These are phyloP conservation scores for Limnodromus scolopaceus DNA, from an alignment of 2,797 vertebrate species.

Conservation along the genomic window DNA sequence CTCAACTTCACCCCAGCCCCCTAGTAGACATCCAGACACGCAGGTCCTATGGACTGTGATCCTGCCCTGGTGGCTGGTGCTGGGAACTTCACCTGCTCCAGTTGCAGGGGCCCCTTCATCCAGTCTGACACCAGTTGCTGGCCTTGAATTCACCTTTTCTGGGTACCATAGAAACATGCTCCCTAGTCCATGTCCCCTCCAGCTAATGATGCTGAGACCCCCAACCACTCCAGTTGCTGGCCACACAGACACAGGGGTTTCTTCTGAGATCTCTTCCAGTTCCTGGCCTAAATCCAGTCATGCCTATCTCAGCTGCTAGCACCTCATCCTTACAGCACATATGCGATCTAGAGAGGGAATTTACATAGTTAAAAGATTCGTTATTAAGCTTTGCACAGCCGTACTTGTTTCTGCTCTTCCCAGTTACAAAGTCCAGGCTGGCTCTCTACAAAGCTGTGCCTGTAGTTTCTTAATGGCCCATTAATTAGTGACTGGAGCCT, in stretches of 20 bases:
- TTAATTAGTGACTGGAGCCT: not conserved
- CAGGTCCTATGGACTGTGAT: not conserved
- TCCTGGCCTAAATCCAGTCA: not conserved
- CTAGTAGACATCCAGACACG: not conserved
- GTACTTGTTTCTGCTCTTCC: not conserved
- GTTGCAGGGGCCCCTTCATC: not conserved
- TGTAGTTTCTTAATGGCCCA: not conserved
- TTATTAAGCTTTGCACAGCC: not conserved
- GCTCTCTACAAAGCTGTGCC: not conserved
- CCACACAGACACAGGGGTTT: not conserved
- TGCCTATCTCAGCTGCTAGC: fast-evolving
- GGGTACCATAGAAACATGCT: not conserved
- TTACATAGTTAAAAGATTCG: fast-evolving
- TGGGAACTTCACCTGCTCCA: not conserved
- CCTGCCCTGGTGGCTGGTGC: not conserved
- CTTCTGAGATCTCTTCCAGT: not conserved
- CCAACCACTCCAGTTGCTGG: not conserved
- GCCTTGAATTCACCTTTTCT: not conserved
- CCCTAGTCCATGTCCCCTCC: not conserved
- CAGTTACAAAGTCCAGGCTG: not conserved
- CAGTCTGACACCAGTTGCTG: not conserved
- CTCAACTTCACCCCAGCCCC: not conserved
- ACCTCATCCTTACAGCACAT: not conserved
- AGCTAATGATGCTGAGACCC: not conserved
- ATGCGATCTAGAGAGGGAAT: fast-evolving